phyloP scores from a whole-genome alignment of 2,797 vertebrate species.

The Hozukius guyotensis region DNA sequence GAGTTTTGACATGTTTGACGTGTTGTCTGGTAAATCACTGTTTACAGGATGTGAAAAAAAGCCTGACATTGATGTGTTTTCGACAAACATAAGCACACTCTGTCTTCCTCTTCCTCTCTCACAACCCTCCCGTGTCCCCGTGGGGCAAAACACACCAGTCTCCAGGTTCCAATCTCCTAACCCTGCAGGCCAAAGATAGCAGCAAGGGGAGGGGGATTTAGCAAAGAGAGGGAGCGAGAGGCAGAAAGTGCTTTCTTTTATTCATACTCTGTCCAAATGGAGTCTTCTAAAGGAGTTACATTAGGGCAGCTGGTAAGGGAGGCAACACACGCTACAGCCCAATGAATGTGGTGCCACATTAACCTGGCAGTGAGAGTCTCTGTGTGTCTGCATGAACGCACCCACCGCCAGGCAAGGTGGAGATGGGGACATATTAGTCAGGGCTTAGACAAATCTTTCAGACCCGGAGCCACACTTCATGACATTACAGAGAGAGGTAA shows the following conservation, averaged over 20 bases:
- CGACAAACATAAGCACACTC: not conserved
- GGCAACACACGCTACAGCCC: slow-evolving; percentile 50
- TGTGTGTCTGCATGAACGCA: slow-evolving; percentile 44
- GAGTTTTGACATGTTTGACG: slow-evolving; percentile 17
- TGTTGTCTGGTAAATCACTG: not conserved
- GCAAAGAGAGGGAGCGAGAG: not conserved
- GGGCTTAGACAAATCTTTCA: slow-evolving; percentile 64
- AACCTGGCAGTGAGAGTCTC: slow-evolving; percentile 48
- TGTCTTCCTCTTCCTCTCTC: not conserved
- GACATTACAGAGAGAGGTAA: slow-evolving; percentile 48
- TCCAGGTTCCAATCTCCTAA: slow-evolving; percentile 28
- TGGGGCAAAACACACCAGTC: slow-evolving; percentile 38
- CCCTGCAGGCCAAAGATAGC: slow-evolving; percentile 60
- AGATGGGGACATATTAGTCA: slow-evolving; percentile 59
- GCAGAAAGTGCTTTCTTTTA: slow-evolving; percentile 67
- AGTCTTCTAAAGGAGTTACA: slow-evolving; percentile 64
- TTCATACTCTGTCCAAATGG: slow-evolving; percentile 73
- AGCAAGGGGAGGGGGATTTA: slow-evolving; percentile 16
- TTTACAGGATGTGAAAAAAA: not conserved
- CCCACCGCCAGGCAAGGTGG: slow-evolving; percentile 29
- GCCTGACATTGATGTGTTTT: slow-evolving; percentile 16
- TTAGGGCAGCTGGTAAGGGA: slow-evolving; percentile 76
- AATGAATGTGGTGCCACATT: slow-evolving; percentile 60
- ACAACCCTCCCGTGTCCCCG: not conserved
- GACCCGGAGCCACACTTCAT: slow-evolving; percentile 43